These are phyloP conservation scores for Drosophila kuntzei DNA, from an alignment of 2,888 invertebrate species.

Conservation along the genomic window DNA sequence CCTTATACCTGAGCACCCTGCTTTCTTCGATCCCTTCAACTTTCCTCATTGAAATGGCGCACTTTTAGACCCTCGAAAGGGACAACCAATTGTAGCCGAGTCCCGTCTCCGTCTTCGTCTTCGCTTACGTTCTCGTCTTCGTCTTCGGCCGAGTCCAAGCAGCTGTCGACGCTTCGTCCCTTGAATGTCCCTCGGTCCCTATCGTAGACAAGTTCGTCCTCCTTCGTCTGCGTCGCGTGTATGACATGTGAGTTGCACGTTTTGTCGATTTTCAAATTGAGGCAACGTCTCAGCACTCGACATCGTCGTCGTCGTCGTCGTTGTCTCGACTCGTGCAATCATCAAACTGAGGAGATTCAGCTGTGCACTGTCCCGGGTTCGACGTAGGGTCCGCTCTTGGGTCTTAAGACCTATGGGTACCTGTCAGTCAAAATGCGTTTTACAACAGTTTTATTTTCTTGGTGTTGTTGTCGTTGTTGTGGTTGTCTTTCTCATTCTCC, in stretches of 20 bases:
- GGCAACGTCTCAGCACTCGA: conserved; percentile 69
- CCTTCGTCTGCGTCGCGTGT: conserved; percentile 67
- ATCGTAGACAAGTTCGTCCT: conserved; percentile 36
- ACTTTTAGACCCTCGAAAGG: neutral
- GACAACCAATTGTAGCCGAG: neutral
- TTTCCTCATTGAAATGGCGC: neutral
- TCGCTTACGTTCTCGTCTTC: neutral
- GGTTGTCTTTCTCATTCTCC: neutral
- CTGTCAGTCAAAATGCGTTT: conserved; percentile 82
- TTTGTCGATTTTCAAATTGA: conserved; percentile 82
- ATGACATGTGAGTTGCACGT: conserved; percentile 82
- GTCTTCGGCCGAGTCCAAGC: conserved; percentile 12
- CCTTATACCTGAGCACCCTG: conserved; percentile 39
- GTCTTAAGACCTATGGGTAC: conserved; percentile 75
- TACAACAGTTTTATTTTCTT: conserved; percentile 68
- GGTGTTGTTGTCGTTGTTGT: conserved; percentile 9
- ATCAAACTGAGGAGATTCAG: conserved; percentile 72
- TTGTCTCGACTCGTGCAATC: conserved; percentile 70
- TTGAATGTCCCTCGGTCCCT: conserved; percentile 35
- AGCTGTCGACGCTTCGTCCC: conserved; percentile 48
- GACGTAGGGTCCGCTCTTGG: conserved; percentile 33
- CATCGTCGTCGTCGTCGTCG: conserved; percentile 21
- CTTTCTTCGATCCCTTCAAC: neutral
- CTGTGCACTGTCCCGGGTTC: conserved; percentile 45
- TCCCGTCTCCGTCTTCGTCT: neutral